Percentiles rank a stretch among this genome's conserved stretches.
Conservation (phyloP, 1,140 invertebrate genomes). For the Dendrolimus kikuchii region DNA sequence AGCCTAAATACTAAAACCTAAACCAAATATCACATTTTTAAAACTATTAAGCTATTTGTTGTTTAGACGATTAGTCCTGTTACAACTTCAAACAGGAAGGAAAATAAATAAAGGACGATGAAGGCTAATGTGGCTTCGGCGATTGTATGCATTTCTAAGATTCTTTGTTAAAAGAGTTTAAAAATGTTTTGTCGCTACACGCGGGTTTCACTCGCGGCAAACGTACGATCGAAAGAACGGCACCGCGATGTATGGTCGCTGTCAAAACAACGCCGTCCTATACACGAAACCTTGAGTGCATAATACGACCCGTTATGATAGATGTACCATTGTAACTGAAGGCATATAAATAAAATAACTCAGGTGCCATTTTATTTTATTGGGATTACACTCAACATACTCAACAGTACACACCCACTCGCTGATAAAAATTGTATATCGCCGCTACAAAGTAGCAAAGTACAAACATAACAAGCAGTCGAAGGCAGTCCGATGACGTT, state of each 20-base stretch:
- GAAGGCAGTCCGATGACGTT: no score
- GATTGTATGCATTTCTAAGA: conserved; percentile 59
- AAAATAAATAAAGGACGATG: conserved; percentile 57
- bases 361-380: conserved; percentile 11
- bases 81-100: conserved; percentile 62
- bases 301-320: conserved; percentile 25
- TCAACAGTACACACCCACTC: conserved; percentile 30
- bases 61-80: conserved; percentile 51
- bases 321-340: not conserved
- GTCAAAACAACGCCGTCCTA: conserved; percentile 33
- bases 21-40: conserved; percentile 47
- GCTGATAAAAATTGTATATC: conserved; percentile 17
- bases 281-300: conserved; percentile 36
- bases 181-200: conserved; percentile 21
- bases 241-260: conserved; percentile 41
- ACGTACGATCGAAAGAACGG: conserved; percentile 39
- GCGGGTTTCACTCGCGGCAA: conserved; percentile 14
- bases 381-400: conserved; percentile 7
- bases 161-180: conserved; percentile 31
- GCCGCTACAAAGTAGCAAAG: no score
- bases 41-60: conserved; percentile 16
- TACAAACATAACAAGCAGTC: not conserved
- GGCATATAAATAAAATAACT: no score
- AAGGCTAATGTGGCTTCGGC: conserved; percentile 62
- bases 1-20: conserved; percentile 29